Percentiles rank a stretch among this genome's conserved stretches.
phyloP scores from a whole-genome alignment of 2,797 vertebrate species.

The Pangasius macronema region DNA sequence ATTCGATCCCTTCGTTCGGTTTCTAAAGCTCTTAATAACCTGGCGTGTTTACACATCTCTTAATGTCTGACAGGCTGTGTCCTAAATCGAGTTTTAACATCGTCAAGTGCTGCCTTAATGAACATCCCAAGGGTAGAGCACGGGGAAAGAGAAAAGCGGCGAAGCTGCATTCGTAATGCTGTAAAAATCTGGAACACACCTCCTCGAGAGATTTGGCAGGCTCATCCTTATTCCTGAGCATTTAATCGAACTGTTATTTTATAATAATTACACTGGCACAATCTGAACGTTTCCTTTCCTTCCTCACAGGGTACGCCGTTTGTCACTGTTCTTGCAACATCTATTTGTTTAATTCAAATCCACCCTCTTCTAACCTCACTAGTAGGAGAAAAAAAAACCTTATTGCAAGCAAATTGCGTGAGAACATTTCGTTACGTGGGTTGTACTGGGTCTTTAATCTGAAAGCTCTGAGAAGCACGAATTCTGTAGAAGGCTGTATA shows the following conservation, averaged over 20 bases:
- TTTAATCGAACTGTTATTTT: conserved; percentile 18
- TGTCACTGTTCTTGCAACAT: background rate
- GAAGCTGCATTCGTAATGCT: conserved; percentile 13
- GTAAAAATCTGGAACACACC: conserved; percentile 21
- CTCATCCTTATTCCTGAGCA: conserved; percentile 12
- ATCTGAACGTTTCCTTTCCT: background rate
- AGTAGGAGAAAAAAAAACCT: background rate
- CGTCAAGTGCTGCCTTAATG: conserved; percentile 21
- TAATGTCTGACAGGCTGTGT: conserved; percentile 7
- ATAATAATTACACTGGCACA: background rate
- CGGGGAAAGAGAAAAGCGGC: background rate
- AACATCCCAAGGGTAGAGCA: conserved; percentile 14
- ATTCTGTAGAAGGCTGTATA: background rate
- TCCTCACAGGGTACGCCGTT: background rate
- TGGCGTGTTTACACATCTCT: background rate
- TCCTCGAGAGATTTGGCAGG: conserved; percentile 1
- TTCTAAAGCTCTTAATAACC: background rate
- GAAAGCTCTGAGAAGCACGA: background rate
- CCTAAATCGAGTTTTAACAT: conserved; percentile 17
- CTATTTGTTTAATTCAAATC: background rate
- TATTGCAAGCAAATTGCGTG: background rate
- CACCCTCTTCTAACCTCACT: background rate
- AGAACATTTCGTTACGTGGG: background rate
- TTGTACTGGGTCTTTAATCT: background rate
- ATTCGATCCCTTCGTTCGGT: background rate